Evolutionary conservation across 2,113 vertebrate genomes (phyloP).

Genomic region (Lampris incognitus): DNA sequence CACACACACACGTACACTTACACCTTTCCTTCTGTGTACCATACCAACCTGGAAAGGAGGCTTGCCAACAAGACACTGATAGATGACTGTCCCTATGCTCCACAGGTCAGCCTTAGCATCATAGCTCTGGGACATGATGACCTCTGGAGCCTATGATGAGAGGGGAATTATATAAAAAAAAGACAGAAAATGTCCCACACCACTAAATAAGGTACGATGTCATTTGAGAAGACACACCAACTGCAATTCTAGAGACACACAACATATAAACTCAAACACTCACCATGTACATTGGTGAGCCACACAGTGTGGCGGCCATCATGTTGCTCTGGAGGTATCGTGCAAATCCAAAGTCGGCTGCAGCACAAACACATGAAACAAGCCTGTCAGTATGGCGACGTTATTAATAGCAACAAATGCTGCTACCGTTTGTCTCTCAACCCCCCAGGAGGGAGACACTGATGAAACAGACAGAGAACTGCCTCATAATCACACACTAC

Average conservation of each 20-base stretch:
- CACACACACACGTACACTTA: neutral
- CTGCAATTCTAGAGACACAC: constrained; percentile 5
- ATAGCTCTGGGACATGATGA: constrained; percentile 99
- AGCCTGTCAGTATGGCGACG: constrained; percentile 23
- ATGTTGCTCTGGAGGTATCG: constrained; percentile 98
- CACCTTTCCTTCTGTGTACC: neutral
- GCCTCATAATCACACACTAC: neutral
- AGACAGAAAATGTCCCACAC: neutral
- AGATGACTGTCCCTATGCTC: constrained; percentile 98
- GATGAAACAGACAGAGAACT: neutral
- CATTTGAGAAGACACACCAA: constrained; percentile 3
- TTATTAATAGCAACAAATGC: constrained; percentile 47
- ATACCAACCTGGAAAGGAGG: constrained; percentile 95
- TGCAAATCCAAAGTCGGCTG: constrained; percentile 98
- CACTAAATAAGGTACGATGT: neutral
- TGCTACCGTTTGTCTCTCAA: constrained; percentile 19
- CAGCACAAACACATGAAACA: constrained; percentile 37
- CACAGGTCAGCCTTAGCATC: constrained; percentile 97
- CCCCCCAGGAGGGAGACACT: constrained; percentile 8
- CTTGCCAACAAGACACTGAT: constrained; percentile 97
- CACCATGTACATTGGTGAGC: constrained; percentile 99
- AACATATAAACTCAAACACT: constrained; percentile 65
- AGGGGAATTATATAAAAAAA: constrained; percentile 7
- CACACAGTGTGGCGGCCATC: constrained; percentile 98
- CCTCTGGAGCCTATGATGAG: constrained; percentile 90